Conservation (phyloP, 2,888 invertebrate species). For the Scaptomyza reducta region DNA sequence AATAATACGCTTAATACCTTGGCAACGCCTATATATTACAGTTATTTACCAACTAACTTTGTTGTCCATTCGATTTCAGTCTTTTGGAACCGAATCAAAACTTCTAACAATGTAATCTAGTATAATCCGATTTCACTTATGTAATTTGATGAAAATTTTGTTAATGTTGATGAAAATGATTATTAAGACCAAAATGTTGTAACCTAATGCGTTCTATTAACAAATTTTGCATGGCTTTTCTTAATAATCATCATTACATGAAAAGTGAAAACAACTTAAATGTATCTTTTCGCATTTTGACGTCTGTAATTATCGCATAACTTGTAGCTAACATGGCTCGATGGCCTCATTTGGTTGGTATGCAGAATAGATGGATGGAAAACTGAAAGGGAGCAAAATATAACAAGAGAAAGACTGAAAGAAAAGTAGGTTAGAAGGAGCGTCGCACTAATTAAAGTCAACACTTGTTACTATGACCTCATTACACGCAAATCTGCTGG, state of each 20-base stretch:
- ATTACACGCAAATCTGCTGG: slow-evolving; percentile 72
- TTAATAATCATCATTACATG: slow-evolving; percentile 6
- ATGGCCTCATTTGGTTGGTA: slow-evolving; percentile 40
- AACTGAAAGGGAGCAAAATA: slow-evolving; percentile 6
- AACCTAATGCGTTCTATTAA: neutral
- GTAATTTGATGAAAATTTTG: neutral
- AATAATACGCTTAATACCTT: slow-evolving; percentile 52
- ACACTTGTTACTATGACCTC: slow-evolving; percentile 77
- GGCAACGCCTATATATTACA: slow-evolving; percentile 46
- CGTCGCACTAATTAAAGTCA: slow-evolving; percentile 74
- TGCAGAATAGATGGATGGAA: slow-evolving; percentile 27
- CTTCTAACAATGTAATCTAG: slow-evolving; percentile 20
- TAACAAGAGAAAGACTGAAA: neutral
- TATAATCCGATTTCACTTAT: slow-evolving; percentile 14
- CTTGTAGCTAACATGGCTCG: slow-evolving; percentile 62
- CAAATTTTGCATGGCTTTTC: neutral
- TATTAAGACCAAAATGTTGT: neutral
- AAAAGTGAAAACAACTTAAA: slow-evolving; percentile 1
- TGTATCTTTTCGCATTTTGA: slow-evolving; percentile 9
- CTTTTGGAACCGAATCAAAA: too few relatives aligned
- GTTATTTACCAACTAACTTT: too few relatives aligned
- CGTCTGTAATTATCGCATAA: slow-evolving; percentile 60
- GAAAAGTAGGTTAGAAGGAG: neutral
- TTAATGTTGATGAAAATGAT: neutral
- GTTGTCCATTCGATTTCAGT: neutral